Base-by-base conservation (phyloP, 2,113 vertebrate species). In the Rhabdornis inornatus region DNA sequence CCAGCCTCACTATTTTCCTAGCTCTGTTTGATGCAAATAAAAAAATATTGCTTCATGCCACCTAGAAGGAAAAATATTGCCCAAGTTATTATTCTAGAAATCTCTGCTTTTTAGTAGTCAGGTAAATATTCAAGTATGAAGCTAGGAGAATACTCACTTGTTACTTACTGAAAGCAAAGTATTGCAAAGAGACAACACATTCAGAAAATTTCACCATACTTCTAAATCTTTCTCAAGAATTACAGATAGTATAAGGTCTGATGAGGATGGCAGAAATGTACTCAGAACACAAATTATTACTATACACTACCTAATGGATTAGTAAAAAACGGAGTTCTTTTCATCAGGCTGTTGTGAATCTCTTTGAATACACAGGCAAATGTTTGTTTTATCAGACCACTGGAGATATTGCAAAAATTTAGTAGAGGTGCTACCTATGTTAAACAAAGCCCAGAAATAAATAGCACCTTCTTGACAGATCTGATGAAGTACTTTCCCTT, bases 81-180 rank as follows among this genome's bases (percentile, higher is more conserved):
- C 55, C 19, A 49, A 79, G 23, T 74, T n/a, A 81, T 59, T 76
- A 56, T 69, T 64, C 53, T 87, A 76, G 21, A 30, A 89, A 65
- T 78, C 40, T 87, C 25, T 83, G 30, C 11, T 93, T 83, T 78
- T 7, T 30, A 68, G 23, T 28, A 90, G 37, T 57, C 20, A 89
- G 76, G 39, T 4, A 77, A 59, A 33, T 13, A 89, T 63, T 87
- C 27, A 18, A 74, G 33, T 86, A 61, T 22, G 25, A 81, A 53
- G 37, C 20, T 50, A 93, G 47, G 33, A 80, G 35, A 74, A 89
- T 15, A 49, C 7, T 92, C 57, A 53, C 71, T 89, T 63, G 87
- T 92, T 64, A 89, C 44, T 97, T 95, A 93, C 19, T 76, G 78
- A 78, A 95, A 95, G 23, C 74, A 95, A 96, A 96, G 84, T 77